Evolutionary conservation across 1,140 invertebrate species (phyloP), one percentile per base, ranked within the genome.

Genomic region (Adoxophyes honmai): DNA sequence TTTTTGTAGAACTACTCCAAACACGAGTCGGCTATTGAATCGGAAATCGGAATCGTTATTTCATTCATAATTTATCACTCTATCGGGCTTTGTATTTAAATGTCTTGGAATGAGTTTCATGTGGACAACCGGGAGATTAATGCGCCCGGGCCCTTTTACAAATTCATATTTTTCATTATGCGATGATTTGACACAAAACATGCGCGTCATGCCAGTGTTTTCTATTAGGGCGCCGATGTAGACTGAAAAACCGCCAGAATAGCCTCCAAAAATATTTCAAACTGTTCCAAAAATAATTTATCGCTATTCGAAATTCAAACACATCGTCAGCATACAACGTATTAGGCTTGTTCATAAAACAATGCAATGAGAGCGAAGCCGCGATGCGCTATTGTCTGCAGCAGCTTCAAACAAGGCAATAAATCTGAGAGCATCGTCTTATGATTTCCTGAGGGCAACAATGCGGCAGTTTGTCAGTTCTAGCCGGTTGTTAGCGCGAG

Each of bases 41-140:
- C 59, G 62, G 60, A 68, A 74, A 79, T 75, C 72, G 59, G 70
- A 74, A 79, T 75, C 72, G 77, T 75, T 83, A 72, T 75, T 79
- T 73, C 73, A 80, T 82, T 77, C 78, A 80, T 77, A 78, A 81
- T 80, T 80, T 80, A 86, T 86, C 78, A 78, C 67, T 74, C 62
- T 75, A 81, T 75, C 65, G 62, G 66, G 62, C 73, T 81, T 78
- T 83, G 77, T 80, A 81, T 83, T 81, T 78, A 81, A 81, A 83
- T 81, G 71, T 69, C 64, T 70, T 57, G 64, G 68, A 74, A 75
- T 75, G 62, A 68, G 69, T 73, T 76, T 70, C 60, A 60, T 66
- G 68, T 70, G 64, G 66, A 78, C 66, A 59, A n/a, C 65, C 59
- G 56, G 15, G 69, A 77, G 73, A 81, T 81, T 77, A 80, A 78